Base-by-base conservation (phyloP, 2,113 vertebrate genomes). In the Cardinalis cardinalis region DNA sequence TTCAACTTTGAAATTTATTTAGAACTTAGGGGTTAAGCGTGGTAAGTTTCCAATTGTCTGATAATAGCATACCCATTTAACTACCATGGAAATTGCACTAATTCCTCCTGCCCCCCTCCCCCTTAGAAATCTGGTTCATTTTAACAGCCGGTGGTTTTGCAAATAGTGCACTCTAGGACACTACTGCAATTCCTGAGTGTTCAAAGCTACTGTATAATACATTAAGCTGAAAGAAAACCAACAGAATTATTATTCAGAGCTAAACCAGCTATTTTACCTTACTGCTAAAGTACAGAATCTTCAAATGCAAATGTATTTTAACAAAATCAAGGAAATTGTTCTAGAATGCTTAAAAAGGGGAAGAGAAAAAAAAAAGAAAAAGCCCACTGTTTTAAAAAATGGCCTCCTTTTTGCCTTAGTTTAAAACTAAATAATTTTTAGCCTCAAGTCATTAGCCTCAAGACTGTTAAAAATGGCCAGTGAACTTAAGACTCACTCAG, bases 1-100 rank as follows among this genome's bases (percentile, higher is more conserved):
- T 95, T 94, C 88, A 74, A 82, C 48, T 87, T 92, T 84, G 70
- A 95, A 95, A 94, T 96, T 94, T 95, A 96, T 96, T 95, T 84
- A 61, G 87, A 94, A 94, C 88, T 90, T 74, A 43, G 86, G 92
- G 76, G 51, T 93, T 89, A 93, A 93, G 74, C 3, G 70, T 95
- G 85, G 59, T 89, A 94, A 36, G 43, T 89, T 95, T 95, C 94
- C 93, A 94, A 87, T 74, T 74, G 86, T 87, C 79, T 90, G 84
- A 79, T 76, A 93, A 93, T 78, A 92, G 80, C 93, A 90, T 21
- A 90, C 69, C 90, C 86, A 94, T 61, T 79, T 78, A 80, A 72
- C 83, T 94, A 31, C 41, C 38, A 87, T 3, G 59, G 78, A 94
- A 95, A 94, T 88, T 84, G 92, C 92, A 95, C 86, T 69, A 81